phyloP scores from a whole-genome alignment of 2,113 vertebrate species.

The Ploceus nigricollis region DNA sequence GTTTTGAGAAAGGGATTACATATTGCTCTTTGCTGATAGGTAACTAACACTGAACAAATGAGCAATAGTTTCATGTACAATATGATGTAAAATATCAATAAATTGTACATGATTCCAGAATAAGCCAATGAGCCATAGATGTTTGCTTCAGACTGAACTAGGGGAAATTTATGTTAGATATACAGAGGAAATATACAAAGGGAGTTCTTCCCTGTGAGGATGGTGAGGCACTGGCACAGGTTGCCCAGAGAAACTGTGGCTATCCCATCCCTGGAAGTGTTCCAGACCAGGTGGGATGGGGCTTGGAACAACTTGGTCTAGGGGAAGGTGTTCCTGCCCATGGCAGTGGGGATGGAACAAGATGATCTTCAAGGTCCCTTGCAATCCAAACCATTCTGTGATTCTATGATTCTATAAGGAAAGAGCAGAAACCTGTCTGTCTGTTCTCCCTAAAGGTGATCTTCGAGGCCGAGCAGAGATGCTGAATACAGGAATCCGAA shows the following conservation, averaged over 20 bases:
- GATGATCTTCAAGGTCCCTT: neutral
- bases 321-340: neutral
- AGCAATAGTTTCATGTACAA: neutral
- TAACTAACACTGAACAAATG: neutral
- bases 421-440: neutral
- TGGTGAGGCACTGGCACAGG: neutral
- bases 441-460: slow-evolving; percentile 69
- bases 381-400: neutral
- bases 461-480: slow-evolving; percentile 85
- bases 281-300: neutral
- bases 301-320: neutral
- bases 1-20: neutral
- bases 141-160: neutral
- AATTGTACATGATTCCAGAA: neutral
- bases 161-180: neutral
- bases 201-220: neutral
- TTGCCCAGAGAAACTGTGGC: neutral
- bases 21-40: neutral
- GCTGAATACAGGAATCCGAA: slow-evolving; percentile 82
- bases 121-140: neutral
- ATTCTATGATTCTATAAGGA: neutral
- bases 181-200: neutral
- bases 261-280: neutral
- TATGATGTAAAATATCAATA: neutral
- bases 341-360: neutral